A percentile compares a stretch with the other conserved stretches of the same genome.
phyloP scores from a whole-genome alignment of 2,888 invertebrate species.

The Melinopterus prodromus region DNA sequence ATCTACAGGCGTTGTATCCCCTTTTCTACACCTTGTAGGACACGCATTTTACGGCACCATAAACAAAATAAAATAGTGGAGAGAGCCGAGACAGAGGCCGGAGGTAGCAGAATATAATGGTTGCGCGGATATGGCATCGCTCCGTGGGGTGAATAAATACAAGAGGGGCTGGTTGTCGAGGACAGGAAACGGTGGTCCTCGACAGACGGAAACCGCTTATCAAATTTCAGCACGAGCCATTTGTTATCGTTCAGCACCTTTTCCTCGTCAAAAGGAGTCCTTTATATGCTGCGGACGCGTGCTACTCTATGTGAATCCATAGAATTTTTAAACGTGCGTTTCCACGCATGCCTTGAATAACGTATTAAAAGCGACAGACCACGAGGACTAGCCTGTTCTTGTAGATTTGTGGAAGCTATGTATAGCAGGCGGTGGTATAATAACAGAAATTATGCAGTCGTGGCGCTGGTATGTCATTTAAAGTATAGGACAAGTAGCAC shows the following conservation, averaged over 20 bases:
- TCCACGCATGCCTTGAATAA: neutral
- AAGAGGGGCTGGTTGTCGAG: neutral
- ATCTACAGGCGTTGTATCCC: neutral
- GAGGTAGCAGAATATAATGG: neutral
- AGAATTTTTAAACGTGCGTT: conserved; percentile 4
- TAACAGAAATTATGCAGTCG: too few species aligned
- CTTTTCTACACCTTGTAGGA: too few species aligned
- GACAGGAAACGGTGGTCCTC: conserved; percentile 13
- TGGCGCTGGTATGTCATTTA: too few species aligned
- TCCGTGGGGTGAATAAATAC: conserved; percentile 10
- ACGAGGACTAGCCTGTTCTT: neutral
- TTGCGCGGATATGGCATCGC: neutral
- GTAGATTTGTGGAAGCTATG: neutral
- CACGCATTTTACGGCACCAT: neutral
- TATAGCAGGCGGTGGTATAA: neutral
- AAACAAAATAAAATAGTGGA: neutral
- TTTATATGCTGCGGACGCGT: neutral
- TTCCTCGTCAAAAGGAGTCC: neutral
- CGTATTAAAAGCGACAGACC: neutral
- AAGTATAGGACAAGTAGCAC: too few species aligned
- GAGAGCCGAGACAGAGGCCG: neutral
- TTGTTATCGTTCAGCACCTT: conserved; percentile 4
- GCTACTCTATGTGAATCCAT: neutral
- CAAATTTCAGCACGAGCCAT: conserved; percentile 22
- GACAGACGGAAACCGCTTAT: conserved; percentile 21